Evolutionary conservation across 2,888 invertebrate species (phyloP).

Genomic region (Caenorhabditis wallacei): DNA sequence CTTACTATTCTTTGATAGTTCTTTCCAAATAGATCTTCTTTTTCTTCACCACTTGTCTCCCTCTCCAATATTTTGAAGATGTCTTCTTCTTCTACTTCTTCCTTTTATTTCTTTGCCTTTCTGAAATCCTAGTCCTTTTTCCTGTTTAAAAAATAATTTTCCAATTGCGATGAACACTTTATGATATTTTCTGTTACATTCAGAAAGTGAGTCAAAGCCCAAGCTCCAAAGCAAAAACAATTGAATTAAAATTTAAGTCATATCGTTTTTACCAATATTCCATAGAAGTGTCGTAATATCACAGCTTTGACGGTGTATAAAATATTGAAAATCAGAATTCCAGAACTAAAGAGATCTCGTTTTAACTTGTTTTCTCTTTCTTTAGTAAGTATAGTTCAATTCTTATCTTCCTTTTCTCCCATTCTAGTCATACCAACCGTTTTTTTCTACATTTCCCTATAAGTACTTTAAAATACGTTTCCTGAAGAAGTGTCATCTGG

Average conservation of each 20-base stretch:
- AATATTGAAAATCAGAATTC: no score
- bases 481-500: constrained; percentile 52
- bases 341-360: constrained; percentile 6
- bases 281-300: no score
- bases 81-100: constrained; percentile 20
- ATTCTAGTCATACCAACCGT: not conserved
- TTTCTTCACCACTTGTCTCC: constrained; percentile 2
- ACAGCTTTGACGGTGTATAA: no score
- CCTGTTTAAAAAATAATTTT: no score
- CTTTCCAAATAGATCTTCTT: constrained; percentile 26
- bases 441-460: not conserved
- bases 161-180: no score
- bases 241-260: no score
- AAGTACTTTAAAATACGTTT: not conserved
- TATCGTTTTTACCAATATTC: no score
- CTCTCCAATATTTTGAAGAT: constrained; percentile 14
- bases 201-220: no score
- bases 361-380: not conserved
- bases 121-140: no score
- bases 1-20: constrained; percentile 30
- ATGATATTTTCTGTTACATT: no score
- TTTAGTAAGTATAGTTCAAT: no score
- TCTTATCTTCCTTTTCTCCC: not conserved
- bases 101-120: constrained; percentile 9
- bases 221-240: no score